Evolutionary conservation across 2,113 vertebrate genomes (phyloP), one percentile per base, ranked within the genome.

Genomic region (Orthonyx spaldingii): DNA sequence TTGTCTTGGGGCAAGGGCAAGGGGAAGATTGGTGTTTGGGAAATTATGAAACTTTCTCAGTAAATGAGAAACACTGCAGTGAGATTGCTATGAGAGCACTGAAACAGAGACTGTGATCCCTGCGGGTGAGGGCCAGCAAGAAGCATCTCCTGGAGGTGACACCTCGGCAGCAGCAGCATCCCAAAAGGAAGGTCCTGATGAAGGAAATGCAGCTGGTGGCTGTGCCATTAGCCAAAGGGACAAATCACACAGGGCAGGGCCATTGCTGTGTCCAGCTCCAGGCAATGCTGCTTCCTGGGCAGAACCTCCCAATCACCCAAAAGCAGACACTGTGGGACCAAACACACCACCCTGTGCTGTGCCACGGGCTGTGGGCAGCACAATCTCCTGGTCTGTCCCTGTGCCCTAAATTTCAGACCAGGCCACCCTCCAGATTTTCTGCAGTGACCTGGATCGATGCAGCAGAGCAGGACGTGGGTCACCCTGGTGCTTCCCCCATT

Each of bases 91-190:
- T 44, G 42, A n/a, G 30, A 75, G 60, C 52, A 41, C 35, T 6
- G 2, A 78, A 70, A 72, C 0, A 7, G 21, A 1, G 6, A 47
- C 32, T 1, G 1, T 1, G 17, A 50, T 19, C 20, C 12, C 13
- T 0, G 0, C 4, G 19, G 28, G 7, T 3, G 2, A 80, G 28
- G 41, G 35, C 32, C 20, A 50, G 53, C 1, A 1, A 59, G 50
- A 66, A 76, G 33, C 78, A 46, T 64, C 5, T 0, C 7, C 44
- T 64, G 49, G 49, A 63, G 11, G 18, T 37, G 41, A 60, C n/a
- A 42, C 24, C n/a, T 61, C 44, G n/a, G n/a, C n/a, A 75, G 32
- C 52, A 78, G 16, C 35, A 70, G 30, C 44, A 44, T 1, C 5
- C 1, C 11, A 1, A 33, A 77, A 47, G 6, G 46, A 63, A 35